Evolutionary conservation across 2,797 vertebrate species (phyloP).

Genomic region (Erpetoichthys calabaricus): DNA sequence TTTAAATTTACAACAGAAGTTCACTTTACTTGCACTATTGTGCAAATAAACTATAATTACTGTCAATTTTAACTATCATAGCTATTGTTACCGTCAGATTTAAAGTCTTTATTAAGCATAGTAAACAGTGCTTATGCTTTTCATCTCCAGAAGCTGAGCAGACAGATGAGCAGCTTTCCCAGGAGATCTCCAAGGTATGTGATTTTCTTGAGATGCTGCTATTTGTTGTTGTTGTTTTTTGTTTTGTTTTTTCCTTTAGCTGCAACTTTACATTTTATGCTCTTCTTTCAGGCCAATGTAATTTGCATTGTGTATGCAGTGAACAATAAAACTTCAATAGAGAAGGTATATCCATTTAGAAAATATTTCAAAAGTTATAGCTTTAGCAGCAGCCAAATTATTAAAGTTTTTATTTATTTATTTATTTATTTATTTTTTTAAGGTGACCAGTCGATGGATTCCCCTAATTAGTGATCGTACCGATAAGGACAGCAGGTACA

Average conservation of each 20-base stretch:
- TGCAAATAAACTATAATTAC: no score
- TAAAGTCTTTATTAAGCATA: not conserved
- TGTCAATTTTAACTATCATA: no score
- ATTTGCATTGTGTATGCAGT: constrained; percentile 68
- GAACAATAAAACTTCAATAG: constrained; percentile 65
- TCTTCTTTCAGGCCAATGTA: constrained; percentile 52
- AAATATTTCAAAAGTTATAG: no score
- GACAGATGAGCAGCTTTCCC: constrained; percentile 11
- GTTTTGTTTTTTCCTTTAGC: not conserved
- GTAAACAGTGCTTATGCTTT: constrained; percentile 6
- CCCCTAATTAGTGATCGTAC: constrained; percentile 93
- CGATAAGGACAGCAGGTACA: constrained; percentile 95
- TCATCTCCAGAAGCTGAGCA: constrained; percentile 12
- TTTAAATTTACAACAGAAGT: no score
- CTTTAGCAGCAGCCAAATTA: no score
- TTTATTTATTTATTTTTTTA: constrained; percentile 16
- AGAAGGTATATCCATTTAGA: constrained; percentile 43
- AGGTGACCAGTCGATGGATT: constrained; percentile 98
- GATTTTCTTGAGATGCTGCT: not conserved
- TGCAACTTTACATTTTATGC: not conserved
- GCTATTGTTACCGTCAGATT: not conserved
- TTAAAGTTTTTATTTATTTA: not conserved
- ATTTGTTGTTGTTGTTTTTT: not conserved
- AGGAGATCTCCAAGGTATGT: constrained; percentile 11
- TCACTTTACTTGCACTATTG: no score